A percentile compares a stretch with the other conserved stretches of the same genome.
phyloP scores from a whole-genome alignment of 2,113 vertebrate species.

The Ellobius talpinus region DNA sequence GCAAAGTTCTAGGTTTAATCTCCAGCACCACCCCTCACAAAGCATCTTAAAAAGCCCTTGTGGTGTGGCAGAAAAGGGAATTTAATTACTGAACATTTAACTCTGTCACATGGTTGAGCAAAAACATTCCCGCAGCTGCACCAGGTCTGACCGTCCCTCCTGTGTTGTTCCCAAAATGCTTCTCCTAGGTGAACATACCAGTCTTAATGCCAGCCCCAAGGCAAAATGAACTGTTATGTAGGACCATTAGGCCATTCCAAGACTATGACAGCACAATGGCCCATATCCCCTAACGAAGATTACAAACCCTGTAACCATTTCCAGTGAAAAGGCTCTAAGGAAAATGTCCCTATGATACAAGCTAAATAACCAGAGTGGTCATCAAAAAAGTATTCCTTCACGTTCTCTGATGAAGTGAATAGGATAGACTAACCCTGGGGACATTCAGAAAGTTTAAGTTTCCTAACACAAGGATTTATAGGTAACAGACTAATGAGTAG shows the following conservation, averaged over 20 bases:
- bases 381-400: neutral
- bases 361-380: neutral
- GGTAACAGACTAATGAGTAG: neutral
- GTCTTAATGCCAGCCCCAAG: neutral
- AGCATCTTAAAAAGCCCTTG: neutral
- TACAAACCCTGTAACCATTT: neutral
- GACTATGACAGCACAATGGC: neutral
- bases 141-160: neutral
- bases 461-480: slow-evolving; percentile 11
- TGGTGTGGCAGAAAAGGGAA: neutral
- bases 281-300: neutral
- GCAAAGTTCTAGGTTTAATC: neutral
- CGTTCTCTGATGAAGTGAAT: neutral
- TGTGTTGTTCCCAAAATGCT: neutral
- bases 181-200: neutral
- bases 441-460: neutral
- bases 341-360: neutral
- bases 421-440: neutral
- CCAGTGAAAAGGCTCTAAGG: neutral
- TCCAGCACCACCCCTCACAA: neutral
- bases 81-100: neutral
- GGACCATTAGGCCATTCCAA: neutral
- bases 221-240: neutral
- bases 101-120: neutral
- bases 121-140: neutral